These are phyloP conservation scores for Micrasema minimum DNA, from an alignment of 1,140 invertebrate genomes.

Conservation along the genomic window DNA sequence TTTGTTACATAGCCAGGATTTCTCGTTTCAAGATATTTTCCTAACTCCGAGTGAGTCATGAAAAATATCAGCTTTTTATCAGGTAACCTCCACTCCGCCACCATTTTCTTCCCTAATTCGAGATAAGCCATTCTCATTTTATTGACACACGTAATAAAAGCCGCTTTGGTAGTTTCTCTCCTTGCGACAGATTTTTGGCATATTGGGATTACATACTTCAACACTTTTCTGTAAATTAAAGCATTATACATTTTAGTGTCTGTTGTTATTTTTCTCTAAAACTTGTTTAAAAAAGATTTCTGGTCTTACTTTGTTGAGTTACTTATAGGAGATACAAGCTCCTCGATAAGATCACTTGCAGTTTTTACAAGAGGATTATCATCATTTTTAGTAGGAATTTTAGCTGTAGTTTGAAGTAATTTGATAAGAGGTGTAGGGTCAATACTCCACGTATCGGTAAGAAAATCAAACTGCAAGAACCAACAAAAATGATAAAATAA, in stretches of 20 bases:
- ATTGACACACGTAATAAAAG: constrained; percentile 70
- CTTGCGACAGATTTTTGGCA: constrained; percentile 70
- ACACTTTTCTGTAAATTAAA: constrained; percentile 33
- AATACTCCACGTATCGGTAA: constrained; percentile 74
- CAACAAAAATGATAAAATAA: no score
- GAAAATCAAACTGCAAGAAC: constrained; percentile 75
- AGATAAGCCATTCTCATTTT: constrained; percentile 71
- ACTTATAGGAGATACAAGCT: constrained; percentile 66
- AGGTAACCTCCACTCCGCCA: constrained; percentile 72
- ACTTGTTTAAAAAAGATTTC: no score
- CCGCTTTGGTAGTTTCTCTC: constrained; percentile 77
- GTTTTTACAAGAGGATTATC: constrained; percentile 24
- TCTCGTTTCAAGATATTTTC: constrained; percentile 66
- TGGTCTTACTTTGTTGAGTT: constrained; percentile 59
- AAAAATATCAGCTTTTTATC: constrained; percentile 75
- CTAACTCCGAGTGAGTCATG: constrained; percentile 75
- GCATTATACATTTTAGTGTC: no score
- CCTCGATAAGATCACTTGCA: constrained; percentile 60
- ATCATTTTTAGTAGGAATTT: constrained; percentile 51
- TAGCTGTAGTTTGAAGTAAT: constrained; percentile 69
- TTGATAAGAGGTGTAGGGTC: constrained; percentile 71
- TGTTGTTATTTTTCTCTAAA: no score
- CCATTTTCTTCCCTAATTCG: constrained; percentile 70
- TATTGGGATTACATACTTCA: constrained; percentile 49
- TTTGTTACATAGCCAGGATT: constrained; percentile 72